phyloP scores from a whole-genome alignment of 2,888 invertebrate genomes.

The Sepiola atlantica region DNA sequence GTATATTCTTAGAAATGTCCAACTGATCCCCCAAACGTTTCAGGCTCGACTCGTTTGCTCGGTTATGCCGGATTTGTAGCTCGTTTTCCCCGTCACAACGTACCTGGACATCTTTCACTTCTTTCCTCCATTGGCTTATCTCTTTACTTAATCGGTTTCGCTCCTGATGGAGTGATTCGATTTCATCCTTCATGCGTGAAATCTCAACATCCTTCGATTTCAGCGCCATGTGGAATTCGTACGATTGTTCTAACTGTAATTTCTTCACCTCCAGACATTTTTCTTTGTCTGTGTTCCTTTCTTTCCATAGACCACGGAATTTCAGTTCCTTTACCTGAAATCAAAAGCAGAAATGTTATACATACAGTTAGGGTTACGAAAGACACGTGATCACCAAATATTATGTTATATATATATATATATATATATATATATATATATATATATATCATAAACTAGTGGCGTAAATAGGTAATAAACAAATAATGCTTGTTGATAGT shows the following conservation, averaged over 20 bases:
- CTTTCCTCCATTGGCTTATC: constrained; percentile 54
- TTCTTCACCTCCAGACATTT: constrained; percentile 66
- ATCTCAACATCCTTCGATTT: constrained; percentile 57
- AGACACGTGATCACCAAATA: too few species aligned
- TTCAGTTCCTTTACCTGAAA: constrained; percentile 52
- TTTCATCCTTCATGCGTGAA: constrained; percentile 54
- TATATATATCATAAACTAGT: neutral
- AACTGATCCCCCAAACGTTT: constrained; percentile 56
- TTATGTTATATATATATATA: neutral
- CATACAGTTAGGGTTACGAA: too few species aligned
- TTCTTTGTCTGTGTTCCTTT: constrained; percentile 59
- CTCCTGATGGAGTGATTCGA: constrained; percentile 55
- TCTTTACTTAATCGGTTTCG: constrained; percentile 56
- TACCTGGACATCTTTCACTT: constrained; percentile 56
- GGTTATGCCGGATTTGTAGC: constrained; percentile 63
- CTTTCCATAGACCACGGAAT: constrained; percentile 53
- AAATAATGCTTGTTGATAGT: too few species aligned
- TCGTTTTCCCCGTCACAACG: constrained; percentile 60
- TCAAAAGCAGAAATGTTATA: neutral
- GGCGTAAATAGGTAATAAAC: neutral
- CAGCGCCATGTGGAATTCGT: constrained; percentile 59
- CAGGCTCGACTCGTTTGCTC: constrained; percentile 65
- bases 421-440: constrained; percentile 32
- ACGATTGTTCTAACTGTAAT: constrained; percentile 62
- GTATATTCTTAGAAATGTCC: constrained; percentile 40